phyloP scores from a whole-genome alignment of 1,140 invertebrate genomes.

The Ylistrum balloti region DNA sequence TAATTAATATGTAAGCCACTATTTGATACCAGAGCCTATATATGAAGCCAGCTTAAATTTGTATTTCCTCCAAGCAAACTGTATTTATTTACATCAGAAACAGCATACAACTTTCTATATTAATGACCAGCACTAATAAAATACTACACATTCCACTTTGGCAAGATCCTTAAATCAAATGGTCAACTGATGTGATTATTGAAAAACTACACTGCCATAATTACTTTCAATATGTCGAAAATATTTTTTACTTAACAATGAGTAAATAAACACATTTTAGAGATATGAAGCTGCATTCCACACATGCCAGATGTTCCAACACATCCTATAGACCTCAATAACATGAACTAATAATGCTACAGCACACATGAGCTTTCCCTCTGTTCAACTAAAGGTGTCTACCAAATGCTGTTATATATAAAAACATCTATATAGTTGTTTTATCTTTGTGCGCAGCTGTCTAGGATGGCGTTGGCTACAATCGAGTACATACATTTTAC shows the following conservation, averaged over 20 bases:
- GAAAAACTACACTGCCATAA: neutral
- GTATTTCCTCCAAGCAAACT: too few species aligned
- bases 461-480: neutral
- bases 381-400: conserved; percentile 20
- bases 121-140: too few species aligned
- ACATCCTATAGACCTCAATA: neutral
- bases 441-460: conserved; percentile 25
- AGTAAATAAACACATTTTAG: neutral
- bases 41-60: too few species aligned
- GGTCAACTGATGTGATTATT: neutral
- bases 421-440: neutral
- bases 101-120: too few species aligned
- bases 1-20: too few species aligned
- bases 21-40: too few species aligned
- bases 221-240: neutral
- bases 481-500: neutral
- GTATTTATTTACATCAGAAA: too few species aligned
- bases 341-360: neutral
- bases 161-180: too few species aligned
- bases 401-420: neutral
- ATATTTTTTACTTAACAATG: neutral
- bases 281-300: neutral
- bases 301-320: neutral
- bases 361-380: conserved; percentile 12
- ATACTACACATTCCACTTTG: too few species aligned